Percentiles rank a stretch among this genome's conserved stretches.
Conservation (phyloP, 2,797 vertebrate genomes). For the Crocidura indochinensis region DNA sequence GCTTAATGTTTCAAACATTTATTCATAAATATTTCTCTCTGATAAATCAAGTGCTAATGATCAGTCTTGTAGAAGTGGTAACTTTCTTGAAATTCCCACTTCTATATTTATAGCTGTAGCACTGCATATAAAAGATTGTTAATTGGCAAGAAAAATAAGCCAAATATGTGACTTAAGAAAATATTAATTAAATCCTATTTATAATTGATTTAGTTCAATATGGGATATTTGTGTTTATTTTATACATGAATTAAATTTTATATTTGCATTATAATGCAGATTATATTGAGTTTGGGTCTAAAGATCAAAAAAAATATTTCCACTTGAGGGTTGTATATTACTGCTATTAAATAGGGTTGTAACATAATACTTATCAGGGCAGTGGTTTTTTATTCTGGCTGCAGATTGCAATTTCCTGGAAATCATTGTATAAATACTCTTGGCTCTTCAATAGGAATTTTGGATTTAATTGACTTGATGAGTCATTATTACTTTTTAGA, state of each 20-base stretch:
- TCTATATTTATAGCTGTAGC: background rate
- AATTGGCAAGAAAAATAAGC: background rate
- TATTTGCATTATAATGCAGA: no score
- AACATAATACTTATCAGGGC: background rate
- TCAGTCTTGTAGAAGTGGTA: slow-evolving; percentile 12
- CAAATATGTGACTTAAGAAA: background rate
- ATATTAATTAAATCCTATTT: background rate
- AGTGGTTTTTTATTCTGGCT: background rate
- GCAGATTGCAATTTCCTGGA: background rate
- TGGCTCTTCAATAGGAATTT: background rate
- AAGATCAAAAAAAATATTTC: background rate
- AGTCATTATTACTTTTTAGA: slow-evolving; percentile 25
- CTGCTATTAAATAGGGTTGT: background rate
- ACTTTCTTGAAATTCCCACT: background rate
- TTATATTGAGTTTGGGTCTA: no score
- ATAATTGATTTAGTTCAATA: slow-evolving; percentile 42
- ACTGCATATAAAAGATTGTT: background rate
- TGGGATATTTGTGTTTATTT: background rate
- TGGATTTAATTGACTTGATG: background rate
- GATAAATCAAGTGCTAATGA: background rate
- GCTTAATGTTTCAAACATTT: slow-evolving; percentile 9
- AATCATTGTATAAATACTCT: slow-evolving; percentile 13
- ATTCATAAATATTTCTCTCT: background rate
- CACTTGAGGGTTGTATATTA: background rate
- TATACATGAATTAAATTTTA: background rate